Conservation (phyloP, 1,140 invertebrate species). For the Ctenoplectra terminalis region DNA sequence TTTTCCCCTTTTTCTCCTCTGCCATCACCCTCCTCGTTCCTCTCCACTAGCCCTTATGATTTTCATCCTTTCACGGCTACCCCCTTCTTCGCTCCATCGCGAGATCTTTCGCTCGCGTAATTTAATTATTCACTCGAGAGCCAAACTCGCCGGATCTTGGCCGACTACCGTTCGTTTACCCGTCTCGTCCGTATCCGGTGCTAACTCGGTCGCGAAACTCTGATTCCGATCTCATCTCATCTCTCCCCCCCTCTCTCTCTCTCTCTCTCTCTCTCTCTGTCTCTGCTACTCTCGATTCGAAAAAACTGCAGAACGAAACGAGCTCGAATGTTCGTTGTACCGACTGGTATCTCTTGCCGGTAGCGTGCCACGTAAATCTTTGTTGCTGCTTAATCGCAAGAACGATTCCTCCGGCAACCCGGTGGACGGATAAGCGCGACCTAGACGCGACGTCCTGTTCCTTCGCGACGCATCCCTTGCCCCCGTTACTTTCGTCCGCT, state of each 20-base stretch:
- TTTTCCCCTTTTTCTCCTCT: slow-evolving; percentile 2
- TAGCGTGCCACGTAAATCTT: slow-evolving; percentile 67
- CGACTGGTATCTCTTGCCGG: slow-evolving; percentile 59
- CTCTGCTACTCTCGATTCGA: no score
- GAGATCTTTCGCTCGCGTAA: slow-evolving; percentile 73
- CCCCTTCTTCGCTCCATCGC: slow-evolving; percentile 4
- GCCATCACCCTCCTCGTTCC: background rate
- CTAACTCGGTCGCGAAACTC: slow-evolving; percentile 38
- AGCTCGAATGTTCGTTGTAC: slow-evolving; percentile 47
- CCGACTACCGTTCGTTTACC: slow-evolving; percentile 48
- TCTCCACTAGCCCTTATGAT: no score
- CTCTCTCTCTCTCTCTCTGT: no score
- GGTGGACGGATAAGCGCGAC: slow-evolving; percentile 58
- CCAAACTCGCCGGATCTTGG: slow-evolving; percentile 61
- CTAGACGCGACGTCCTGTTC: background rate
- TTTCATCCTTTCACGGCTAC: no score
- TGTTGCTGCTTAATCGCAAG: slow-evolving; percentile 61
- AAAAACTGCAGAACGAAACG: slow-evolving; percentile 53
- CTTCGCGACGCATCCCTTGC: slow-evolving; percentile 13
- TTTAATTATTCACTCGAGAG: slow-evolving; percentile 77
- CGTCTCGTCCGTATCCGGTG: slow-evolving; percentile 43
- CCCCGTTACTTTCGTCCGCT: background rate
- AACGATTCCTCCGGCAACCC: slow-evolving; percentile 58
- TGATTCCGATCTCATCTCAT: background rate
- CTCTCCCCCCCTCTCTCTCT: no score